Conservation (phyloP, 2,888 invertebrate genomes). For the Siphlonurus alternatus region DNA sequence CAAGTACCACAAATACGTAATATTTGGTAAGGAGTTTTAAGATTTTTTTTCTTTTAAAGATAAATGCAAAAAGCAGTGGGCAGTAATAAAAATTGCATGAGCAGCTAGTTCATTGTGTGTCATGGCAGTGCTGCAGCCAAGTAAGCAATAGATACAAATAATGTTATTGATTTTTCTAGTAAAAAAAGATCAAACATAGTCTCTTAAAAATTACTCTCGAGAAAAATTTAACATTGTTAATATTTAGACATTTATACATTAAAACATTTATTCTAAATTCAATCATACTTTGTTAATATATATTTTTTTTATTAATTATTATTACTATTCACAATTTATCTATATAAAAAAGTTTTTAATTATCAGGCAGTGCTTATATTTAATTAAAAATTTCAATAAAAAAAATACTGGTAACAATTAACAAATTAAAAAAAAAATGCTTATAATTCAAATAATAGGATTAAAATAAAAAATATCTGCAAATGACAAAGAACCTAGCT, state of each 20-base stretch:
- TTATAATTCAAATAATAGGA: background rate
- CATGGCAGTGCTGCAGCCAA: background rate
- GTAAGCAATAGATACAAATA: background rate
- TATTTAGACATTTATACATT: background rate
- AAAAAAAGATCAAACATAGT: background rate
- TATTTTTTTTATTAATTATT: conserved; percentile 1
- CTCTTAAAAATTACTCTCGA: background rate
- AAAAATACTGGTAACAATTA: background rate
- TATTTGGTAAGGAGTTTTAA: background rate
- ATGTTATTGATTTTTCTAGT: background rate
- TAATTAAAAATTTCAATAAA: background rate
- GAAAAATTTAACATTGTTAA: background rate
- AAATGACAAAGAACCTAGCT: conserved; percentile 8
- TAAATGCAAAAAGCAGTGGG: background rate
- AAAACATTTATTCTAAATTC: background rate
- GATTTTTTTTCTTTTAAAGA: too few species aligned
- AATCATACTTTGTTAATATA: background rate
- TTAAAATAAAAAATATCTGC: background rate
- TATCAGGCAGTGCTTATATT: background rate
- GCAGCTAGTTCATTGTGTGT: background rate
- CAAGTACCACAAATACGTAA: background rate
- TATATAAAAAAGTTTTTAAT: background rate
- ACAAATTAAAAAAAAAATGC: background rate
- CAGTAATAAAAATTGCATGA: conserved; percentile 1
- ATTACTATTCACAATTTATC: too few species aligned